Evolutionary conservation across 1,140 invertebrate species (phyloP), one percentile per base, ranked within the genome.

Genomic region (Micrasema longulum): DNA sequence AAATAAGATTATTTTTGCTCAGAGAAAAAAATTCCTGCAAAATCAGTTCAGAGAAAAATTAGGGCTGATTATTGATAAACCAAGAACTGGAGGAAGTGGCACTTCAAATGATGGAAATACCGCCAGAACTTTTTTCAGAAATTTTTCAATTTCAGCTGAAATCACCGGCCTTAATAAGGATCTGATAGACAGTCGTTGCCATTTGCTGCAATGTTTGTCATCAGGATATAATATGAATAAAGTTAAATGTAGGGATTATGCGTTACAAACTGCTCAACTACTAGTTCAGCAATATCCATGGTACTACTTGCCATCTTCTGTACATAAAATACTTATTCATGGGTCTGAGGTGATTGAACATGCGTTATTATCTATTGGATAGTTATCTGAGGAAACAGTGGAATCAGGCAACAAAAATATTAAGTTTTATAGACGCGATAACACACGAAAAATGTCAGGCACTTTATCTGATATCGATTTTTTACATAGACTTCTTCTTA

Each of bases 141-240:
- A 50, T 50, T 50, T 16, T 3, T 16, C 18, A 3, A 18, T 50
- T 16, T 50, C 47, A 18, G 47, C 47, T 31, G 41, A 43, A 43
- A 43, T 43, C 12, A 43, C 41, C 2, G 41, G 41, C 3, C 11
- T 43, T 2, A 11, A 16, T n/a, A 43, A 43, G 41, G 11, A 11
- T 43, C 11, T 43, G 41, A 43, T 43, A 3, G 41, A 43, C 14
- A 43, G 41, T 5, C 14, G 43, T n/a, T 45, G 43, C 14, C 43
- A 45, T n/a, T n/a, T 45, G 43, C 43, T 45, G 12, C 43, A 45
- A n/a, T 45, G 43, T 45, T n/a, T 45, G 43, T 45, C 43, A n/a
- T 45, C 43, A 45, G 43, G 43, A 10, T 7, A 45, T 45, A 16
- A 16, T 6, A 45, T 45, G 16, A 45, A 45, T 45, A 45, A 45